Evolutionary conservation across 2,888 invertebrate species (phyloP).

Genomic region (Cerceris ruficornis): DNA sequence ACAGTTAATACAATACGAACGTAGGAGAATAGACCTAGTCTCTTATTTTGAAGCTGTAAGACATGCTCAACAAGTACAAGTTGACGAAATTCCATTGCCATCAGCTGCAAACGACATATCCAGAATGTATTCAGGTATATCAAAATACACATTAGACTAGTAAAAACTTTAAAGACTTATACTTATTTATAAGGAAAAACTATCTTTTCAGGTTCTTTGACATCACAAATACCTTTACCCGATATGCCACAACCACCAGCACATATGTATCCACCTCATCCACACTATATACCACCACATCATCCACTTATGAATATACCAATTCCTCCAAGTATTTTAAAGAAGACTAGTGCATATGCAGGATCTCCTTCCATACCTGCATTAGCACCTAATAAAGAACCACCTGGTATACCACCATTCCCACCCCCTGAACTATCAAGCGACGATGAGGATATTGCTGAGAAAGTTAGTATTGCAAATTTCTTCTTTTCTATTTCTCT

Average conservation of each 20-base stretch:
- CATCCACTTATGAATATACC: constrained; percentile 83
- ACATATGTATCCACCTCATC: constrained; percentile 76
- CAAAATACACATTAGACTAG: constrained; percentile 1
- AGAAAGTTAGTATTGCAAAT: constrained; percentile 65
- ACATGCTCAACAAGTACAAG: constrained; percentile 96
- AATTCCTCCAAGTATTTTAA: constrained; percentile 87
- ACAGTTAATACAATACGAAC: constrained; percentile 96
- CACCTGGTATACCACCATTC: constrained; percentile 94
- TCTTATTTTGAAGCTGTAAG: constrained; percentile 97
- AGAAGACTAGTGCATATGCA: constrained; percentile 86
- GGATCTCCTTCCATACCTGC: constrained; percentile 75
- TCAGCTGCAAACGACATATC: constrained; percentile 79
- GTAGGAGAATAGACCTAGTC: constrained; percentile 92
- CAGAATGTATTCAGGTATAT: constrained; percentile 73
- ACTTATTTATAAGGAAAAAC: constrained; percentile 7
- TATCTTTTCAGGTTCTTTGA: constrained; percentile 78
- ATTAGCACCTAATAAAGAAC: constrained; percentile 84
- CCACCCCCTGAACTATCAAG: constrained; percentile 89
- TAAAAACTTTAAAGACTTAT: constrained; percentile 1
- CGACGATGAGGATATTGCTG: constrained; percentile 83
- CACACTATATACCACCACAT: constrained; percentile 79
- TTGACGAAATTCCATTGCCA: constrained; percentile 98
- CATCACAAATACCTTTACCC: constrained; percentile 85
- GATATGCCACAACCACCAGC: constrained; percentile 79
- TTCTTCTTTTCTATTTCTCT: constrained; percentile 25